Conservation (phyloP, 2,888 invertebrate species). For the Drosophila merina region DNA sequence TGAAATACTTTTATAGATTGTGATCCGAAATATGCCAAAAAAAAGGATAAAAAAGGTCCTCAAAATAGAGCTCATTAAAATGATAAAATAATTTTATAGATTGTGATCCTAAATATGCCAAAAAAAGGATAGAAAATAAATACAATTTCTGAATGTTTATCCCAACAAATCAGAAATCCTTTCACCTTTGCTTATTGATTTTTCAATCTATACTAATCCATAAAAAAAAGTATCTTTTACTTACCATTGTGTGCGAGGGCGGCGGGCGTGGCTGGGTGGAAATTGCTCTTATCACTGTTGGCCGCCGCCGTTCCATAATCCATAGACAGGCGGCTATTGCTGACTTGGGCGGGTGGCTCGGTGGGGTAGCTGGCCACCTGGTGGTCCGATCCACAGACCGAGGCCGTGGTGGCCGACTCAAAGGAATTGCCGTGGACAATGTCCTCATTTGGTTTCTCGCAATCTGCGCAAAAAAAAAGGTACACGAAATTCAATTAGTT, state of each 20-base stretch:
- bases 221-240: conserved; percentile 32
- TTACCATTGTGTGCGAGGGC: conserved; percentile 79
- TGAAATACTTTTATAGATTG: neutral
- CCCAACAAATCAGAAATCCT: conserved; percentile 12
- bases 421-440: conserved; percentile 75
- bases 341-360: conserved; percentile 48
- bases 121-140: too few relatives aligned
- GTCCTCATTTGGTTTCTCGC: conserved; percentile 81
- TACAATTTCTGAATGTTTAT: neutral
- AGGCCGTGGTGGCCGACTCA: conserved; percentile 74
- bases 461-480: conserved; percentile 63
- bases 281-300: conserved; percentile 82
- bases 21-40: too few relatives aligned
- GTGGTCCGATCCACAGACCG: conserved; percentile 82
- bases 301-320: conserved; percentile 62
- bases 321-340: conserved; percentile 69
- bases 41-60: neutral
- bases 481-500: conserved; percentile 48
- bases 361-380: conserved; percentile 80
- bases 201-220: too few relatives aligned
- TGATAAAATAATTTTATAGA: neutral
- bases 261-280: conserved; percentile 71
- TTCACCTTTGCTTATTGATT: conserved; percentile 3
- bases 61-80: neutral
- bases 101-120: too few relatives aligned